Base-by-base conservation (phyloP, 2,888 invertebrate species). In the Byasa hedistus region DNA sequence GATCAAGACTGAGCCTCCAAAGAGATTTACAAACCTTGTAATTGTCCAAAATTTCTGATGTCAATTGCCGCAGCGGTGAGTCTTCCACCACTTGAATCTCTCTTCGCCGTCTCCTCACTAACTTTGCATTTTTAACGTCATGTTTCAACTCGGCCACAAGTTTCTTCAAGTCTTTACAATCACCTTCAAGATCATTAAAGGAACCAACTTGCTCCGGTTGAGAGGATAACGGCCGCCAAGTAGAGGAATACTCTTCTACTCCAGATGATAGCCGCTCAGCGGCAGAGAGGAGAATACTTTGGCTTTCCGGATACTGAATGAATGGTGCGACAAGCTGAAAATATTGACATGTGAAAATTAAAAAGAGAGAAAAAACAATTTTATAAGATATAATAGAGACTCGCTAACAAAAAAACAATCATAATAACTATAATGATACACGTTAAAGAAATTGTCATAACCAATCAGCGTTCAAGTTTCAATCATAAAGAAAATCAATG, bases 291-390 rank as follows among this genome's bases (percentile, higher is more conserved):
- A 87, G 75, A 0, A 82, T 72, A 0, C 79, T 77, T 60, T 84
- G 83, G 68, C 84, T 82, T 57, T 76, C 74, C 0, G 76, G 61
- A 68, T 82, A 78, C 68, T 86, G 84, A 66, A 86, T 82, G 0
- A 81, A 75, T 0, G 87, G 83, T 0, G 86, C 82, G 23, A 85
- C 80, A 1, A 86, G 74, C 86, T 87, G 75, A 12, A 24, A n/a
- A n/a, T n/a, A n/a, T n/a, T n/a, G n/a, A n/a, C n/a, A n/a, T n/a
- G n/a, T n/a, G n/a, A n/a, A n/a, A n/a, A n/a, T n/a, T n/a, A 61
- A n/a, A 48, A 17, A 39, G 17, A 21, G 22, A 36, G n/a, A 36
- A 32, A 44, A 57, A n/a, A 52, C 58, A 44, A 19, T n/a, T 17
- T 10, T 58, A 32, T 48, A 4, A 58, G 2, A 36, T 7, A 22